phyloP scores from a whole-genome alignment of 2,797 vertebrate species.

The Cygnus olor region DNA sequence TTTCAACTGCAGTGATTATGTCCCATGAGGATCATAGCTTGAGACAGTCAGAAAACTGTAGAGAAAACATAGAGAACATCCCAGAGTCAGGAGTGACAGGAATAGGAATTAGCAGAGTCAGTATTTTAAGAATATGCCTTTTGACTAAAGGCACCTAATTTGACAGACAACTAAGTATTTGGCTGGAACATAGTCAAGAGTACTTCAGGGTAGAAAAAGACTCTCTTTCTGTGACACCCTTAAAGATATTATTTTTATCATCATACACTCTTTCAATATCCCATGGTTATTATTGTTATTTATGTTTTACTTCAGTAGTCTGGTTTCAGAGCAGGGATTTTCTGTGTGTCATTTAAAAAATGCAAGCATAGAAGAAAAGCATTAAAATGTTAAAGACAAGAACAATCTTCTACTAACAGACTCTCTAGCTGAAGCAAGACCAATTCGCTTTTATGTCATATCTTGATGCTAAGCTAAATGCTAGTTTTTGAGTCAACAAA shows the following conservation, averaged over 20 bases:
- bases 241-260: background rate
- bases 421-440: background rate
- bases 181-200: background rate
- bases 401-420: background rate
- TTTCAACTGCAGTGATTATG: rapidly evolving
- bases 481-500: background rate
- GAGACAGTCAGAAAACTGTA: background rate
- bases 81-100: background rate
- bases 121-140: background rate
- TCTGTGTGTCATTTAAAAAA: background rate
- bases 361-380: background rate
- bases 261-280: background rate
- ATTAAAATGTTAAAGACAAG: background rate
- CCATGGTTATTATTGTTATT: background rate
- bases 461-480: background rate
- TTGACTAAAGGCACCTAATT: background rate
- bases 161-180: background rate
- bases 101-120: background rate
- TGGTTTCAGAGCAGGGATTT: background rate
- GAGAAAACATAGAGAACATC: background rate
- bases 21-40: background rate
- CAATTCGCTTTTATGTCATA: background rate
- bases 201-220: rapidly evolving
- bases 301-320: background rate
- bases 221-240: background rate